Evolutionary conservation across 2,797 vertebrate species (phyloP), one percentile per base, ranked within the genome.

Genomic region (Molothrus aeneus): DNA sequence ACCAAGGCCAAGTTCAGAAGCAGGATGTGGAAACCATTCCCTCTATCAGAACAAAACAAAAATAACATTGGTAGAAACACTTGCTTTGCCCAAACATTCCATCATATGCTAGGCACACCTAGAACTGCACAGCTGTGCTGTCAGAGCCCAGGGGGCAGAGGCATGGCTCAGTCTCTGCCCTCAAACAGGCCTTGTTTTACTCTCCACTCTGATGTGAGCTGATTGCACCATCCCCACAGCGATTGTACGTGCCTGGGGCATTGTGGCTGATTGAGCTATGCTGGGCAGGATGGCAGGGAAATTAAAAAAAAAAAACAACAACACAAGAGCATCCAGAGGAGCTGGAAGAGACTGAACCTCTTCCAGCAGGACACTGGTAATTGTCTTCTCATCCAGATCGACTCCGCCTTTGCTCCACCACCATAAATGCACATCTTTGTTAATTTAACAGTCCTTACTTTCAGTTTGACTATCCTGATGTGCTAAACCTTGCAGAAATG

Each of bases 401-500:
- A 36, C 56, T 81, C 43, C 0, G 0, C 80, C 61, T 79, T 61
- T 15, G 17, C 77, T 86, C 63, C 51, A 45, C 24, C 73, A 84
- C 77, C 77, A 47, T 3, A 81, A 81, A 72, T 3, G 15, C 51
- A 64, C 34, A 74, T 60, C 73, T 80, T 75, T 73, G 54, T 80
- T 74, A 61, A 73, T 60, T 88, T 57, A 85, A 74, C n/a, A 89
- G 54, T 68, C 59, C 64, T 82, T 60, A 73, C 60, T 86, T 94
- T 61, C 80, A 73, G 66, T 83, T 91, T 53, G 75, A 64, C 60
- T 64, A 40, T 54, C 64, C 53, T 69, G 86, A 86, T 48, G 51
- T 32, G 63, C 86, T 82, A 90, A 95, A 91, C 85, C 70, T 93
- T 77, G 90, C 59, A 73, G 95, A 94, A 96, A 95, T 57, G 68